phyloP scores from a whole-genome alignment of 1,140 invertebrate genomes.

The Cyclina sinensis region DNA sequence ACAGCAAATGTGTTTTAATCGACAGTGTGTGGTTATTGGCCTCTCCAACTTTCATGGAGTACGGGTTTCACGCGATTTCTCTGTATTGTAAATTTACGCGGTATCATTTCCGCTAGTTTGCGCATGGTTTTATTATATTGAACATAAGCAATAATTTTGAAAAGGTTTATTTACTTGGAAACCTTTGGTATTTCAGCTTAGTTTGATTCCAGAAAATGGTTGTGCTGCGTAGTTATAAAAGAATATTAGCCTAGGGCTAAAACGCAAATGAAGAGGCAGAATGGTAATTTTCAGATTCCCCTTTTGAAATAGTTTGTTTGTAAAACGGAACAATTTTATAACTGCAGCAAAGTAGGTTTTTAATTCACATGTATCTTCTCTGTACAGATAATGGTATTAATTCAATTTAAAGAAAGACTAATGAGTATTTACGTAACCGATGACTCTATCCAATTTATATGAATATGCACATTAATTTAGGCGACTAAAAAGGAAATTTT shows the following conservation, averaged over 20 bases:
- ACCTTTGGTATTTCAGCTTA: not conserved
- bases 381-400: not conserved
- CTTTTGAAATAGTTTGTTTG: not conserved
- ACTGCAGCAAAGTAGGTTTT: not conserved
- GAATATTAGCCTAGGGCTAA: not conserved
- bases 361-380: not conserved
- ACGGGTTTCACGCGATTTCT: not conserved
- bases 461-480: slow-evolving; percentile 30
- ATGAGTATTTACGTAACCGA: slow-evolving; percentile 1
- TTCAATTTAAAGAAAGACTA: not conserved
- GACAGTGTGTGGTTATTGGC: not conserved
- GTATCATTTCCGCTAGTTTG: not conserved
- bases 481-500: slow-evolving; percentile 26
- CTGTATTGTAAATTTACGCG: not conserved
- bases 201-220: not conserved
- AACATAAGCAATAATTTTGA: not conserved
- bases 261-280: not conserved
- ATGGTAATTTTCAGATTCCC: not conserved
- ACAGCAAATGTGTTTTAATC: not conserved
- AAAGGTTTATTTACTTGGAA: not conserved
- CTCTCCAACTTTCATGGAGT: not conserved
- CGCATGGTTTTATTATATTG: not conserved
- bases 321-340: not conserved
- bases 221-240: not conserved
- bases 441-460: slow-evolving; percentile 21